Conservation (phyloP, 2,113 vertebrate genomes). For the Podarcis muralis region DNA sequence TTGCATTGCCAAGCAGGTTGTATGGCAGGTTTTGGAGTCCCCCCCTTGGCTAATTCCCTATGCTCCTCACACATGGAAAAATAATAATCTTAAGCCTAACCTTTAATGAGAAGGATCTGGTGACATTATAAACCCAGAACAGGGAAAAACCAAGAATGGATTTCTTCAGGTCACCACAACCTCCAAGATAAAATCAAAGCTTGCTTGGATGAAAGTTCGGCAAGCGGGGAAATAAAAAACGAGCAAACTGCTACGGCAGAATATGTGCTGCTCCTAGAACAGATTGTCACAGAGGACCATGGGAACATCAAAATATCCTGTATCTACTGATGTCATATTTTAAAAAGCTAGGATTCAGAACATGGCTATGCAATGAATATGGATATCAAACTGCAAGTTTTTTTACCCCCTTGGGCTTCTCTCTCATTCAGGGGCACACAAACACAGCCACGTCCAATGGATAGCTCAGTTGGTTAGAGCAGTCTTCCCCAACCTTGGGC, state of each 20-base stretch:
- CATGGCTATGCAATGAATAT: not conserved
- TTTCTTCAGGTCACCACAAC: not conserved
- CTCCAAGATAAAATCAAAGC: conserved; percentile 23
- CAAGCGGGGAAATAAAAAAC: conserved; percentile 27
- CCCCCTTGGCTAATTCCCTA: not conserved
- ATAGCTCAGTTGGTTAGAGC: no score
- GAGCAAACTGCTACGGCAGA: not conserved
- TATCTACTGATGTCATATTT: not conserved
- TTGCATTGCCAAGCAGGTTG: not conserved
- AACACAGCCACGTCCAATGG: not conserved
- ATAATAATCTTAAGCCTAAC: not conserved
- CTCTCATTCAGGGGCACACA: not conserved
- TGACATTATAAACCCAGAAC: not conserved
- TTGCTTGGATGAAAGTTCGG: fast-evolving
- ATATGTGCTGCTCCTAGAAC: conserved; percentile 25
- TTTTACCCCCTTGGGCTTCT: not conserved
- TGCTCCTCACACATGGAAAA: not conserved
- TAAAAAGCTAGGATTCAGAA: not conserved
- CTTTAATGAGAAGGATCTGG: not conserved
- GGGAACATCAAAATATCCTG: not conserved
- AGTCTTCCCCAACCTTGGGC: no score
- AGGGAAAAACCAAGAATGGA: not conserved
- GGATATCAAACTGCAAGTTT: not conserved
- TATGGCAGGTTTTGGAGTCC: not conserved
- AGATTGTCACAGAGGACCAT: not conserved